These are phyloP conservation scores for Sphaeridia pumilis DNA, from an alignment of 2,888 invertebrate species.

Conservation along the genomic window DNA sequence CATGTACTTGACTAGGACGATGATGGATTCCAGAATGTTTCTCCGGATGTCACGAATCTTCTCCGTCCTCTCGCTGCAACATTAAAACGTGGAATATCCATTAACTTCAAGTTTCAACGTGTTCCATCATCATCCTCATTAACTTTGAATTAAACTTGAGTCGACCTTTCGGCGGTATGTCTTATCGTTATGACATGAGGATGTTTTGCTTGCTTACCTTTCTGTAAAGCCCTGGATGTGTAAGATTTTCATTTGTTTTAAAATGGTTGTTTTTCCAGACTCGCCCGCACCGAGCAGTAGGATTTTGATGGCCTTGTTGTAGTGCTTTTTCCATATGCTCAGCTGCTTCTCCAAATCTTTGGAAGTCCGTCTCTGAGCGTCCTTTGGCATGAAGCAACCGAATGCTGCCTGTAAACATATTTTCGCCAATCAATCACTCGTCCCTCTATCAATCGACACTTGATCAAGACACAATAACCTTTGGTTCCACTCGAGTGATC, in stretches of 20 bases:
- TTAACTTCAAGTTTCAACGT: too few species aligned
- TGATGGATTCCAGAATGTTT: constrained; percentile 65
- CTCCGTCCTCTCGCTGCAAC: constrained; percentile 53
- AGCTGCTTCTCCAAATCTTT: constrained; percentile 37
- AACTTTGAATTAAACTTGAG: neutral
- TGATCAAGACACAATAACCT: too few species aligned
- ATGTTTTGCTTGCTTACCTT: constrained; percentile 48
- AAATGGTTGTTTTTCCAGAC: constrained; percentile 59
- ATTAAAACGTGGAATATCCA: neutral
- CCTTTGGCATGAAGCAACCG: constrained; percentile 16
- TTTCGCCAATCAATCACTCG: too few species aligned
- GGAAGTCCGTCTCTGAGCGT: constrained; percentile 26
- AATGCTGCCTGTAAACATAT: constrained; percentile 14
- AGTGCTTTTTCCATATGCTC: constrained; percentile 37
- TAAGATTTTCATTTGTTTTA: constrained; percentile 76
- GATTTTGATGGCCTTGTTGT: constrained; percentile 37
- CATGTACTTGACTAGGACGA: constrained; percentile 53
- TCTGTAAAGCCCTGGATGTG: constrained; percentile 65
- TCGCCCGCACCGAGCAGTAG: constrained; percentile 37
- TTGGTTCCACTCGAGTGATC: too few species aligned
- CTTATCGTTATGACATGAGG: too few species aligned
- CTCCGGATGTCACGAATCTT: constrained; percentile 55
- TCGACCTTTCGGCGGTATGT: neutral
- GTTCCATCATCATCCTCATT: too few species aligned
- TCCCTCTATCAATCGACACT: too few species aligned